Conservation (phyloP, 1,140 invertebrate species). For the Tetraneura akinire region DNA sequence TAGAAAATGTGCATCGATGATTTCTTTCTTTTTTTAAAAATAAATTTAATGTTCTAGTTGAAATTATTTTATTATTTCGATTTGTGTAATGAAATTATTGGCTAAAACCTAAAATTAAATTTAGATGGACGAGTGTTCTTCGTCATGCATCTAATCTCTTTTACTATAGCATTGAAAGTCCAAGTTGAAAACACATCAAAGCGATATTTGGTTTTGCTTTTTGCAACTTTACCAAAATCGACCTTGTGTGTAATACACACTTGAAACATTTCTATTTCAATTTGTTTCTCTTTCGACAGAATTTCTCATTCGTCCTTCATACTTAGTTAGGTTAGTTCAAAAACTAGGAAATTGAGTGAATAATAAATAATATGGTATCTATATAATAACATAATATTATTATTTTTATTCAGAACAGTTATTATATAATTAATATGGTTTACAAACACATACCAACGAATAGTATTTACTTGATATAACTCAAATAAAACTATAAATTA, state of each 20-base stretch:
- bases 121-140: too few relatives aligned
- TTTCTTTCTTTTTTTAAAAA: too few relatives aligned
- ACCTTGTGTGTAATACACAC: background rate
- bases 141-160: background rate
- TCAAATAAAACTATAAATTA: too few relatives aligned
- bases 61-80: too few relatives aligned
- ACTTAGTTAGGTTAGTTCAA: background rate
- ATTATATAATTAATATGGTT: background rate
- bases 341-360: background rate
- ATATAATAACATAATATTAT: too few relatives aligned
- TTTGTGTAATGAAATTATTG: too few relatives aligned
- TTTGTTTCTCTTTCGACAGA: background rate
- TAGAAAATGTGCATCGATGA: too few relatives aligned
- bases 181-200: slow-evolving; percentile 19
- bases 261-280: background rate
- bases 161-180: background rate
- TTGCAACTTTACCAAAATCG: slow-evolving; percentile 12
- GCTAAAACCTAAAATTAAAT: too few relatives aligned
- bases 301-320: background rate
- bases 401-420: background rate
- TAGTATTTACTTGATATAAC: too few relatives aligned
- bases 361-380: too few relatives aligned
- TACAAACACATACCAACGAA: too few relatives aligned
- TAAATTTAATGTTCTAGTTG: too few relatives aligned
- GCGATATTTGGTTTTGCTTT: background rate